Evolutionary conservation across 2,113 vertebrate species (phyloP), one percentile per base, ranked within the genome.

Genomic region (Tychaedon coryphoeus): DNA sequence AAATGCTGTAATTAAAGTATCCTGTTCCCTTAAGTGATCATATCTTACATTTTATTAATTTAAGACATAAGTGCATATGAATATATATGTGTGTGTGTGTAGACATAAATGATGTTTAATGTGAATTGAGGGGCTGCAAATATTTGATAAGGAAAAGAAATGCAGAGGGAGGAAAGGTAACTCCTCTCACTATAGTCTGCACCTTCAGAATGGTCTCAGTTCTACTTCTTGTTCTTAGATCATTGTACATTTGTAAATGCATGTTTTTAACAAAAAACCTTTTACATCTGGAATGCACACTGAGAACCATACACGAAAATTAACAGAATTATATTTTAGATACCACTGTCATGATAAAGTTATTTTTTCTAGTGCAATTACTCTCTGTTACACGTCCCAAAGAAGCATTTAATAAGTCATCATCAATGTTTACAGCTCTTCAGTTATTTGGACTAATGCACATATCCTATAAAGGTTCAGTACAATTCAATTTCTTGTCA

Each of bases 1-100:
- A 97, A 97, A 97, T 91, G 88, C 93, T 96, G 82, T 92, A 95
- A 97, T 97, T 92, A 91, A 97, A 86, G 90, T 86, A 95, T 93
- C 97, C 89, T 19, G 12, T 93, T 93, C 92, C 83, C 62, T 96
- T 92, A 94, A 91, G 80, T 87, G 83, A 92, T 94, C 91, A 82
- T 94, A 66, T 92, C 86, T 96, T 89, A 91, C 19, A 31, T 91
- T 97, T 97, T 97, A 90, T 94, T 94, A 24, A 79, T 56, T 93
- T 72, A 97, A 95, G 67, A 88, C 79, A n/a, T 62, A 87, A 81
- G 69, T 85, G 86, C 20, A 69, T 92, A 72, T 70, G 54, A 69
- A 76, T 79, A 88, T 85, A 88, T 89, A 73, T 95, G 25, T 57
- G 1, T 50, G 3, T 51, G 2, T 65, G 25, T 51, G 12, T 50